Evolutionary conservation across 1,140 invertebrate species (phyloP), one percentile per base, ranked within the genome.

Genomic region (Nephotettix cincticeps): DNA sequence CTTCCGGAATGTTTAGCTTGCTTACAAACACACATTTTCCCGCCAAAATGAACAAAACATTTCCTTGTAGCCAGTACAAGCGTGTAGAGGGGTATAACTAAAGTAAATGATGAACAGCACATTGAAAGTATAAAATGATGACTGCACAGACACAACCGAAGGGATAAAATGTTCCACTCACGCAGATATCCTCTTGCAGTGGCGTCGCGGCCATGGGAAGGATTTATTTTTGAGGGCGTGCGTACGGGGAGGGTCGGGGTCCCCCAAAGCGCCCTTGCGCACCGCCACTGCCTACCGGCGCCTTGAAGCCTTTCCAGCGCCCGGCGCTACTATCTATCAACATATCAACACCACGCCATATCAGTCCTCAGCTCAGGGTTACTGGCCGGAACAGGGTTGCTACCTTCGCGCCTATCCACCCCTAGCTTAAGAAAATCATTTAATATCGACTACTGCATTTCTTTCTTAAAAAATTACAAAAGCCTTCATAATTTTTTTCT

Each of bases 261-360:
- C 68, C 56, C 30, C 68, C 68, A 43, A 40, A 40, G n/a, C 32
- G 40, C 9, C 64, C 32, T 28, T 28, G 56, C 2, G 67, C 56
- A 19, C 36, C 68, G 11, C 68, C 71, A 63, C 58, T 67, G 25
- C 25, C 69, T 1, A 23, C 69, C 17, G 69, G 51, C 6, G 72
- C 45, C 43, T 70, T 70, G 69, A 68, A 73, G 11, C 72, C 72
- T 43, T 73, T 73, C 72, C 72, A 73, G 25, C 72, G 69, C 17
- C 72, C 69, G 14, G 67, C 69, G 14, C 56, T 27, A 67, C 30
- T 69, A 25, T 69, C 67, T 69, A 40, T 21, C 40, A 47, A 47
- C 45, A 54, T 13, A 47, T 17, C 47, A 58, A 69, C 1, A 28
- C 67, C 19, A 21, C 23, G 43, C 25, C 32, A 36, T n/a, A 11